Base-by-base conservation (phyloP, 2,888 invertebrate genomes). In the Drosophila colorata region DNA sequence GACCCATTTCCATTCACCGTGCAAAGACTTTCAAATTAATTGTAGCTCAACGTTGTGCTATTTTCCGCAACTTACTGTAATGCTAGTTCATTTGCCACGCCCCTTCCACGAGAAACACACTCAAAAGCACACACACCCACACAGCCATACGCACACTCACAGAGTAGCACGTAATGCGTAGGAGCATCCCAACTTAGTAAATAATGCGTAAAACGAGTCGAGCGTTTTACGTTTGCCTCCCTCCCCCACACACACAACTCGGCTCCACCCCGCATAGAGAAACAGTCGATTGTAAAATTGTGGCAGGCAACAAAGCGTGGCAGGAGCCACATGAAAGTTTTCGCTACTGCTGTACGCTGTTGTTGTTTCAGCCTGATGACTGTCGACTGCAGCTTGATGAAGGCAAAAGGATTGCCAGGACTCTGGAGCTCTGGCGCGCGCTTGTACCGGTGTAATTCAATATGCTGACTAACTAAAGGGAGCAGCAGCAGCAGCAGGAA, bases 151-250 rank as follows among this genome's bases (percentile, higher is more conserved):
- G 55, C 74, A 53, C 49, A 55, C 33, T 49, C 11, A 44, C 20
- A 41, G 35, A 35, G 31, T 56, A 43, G 46, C 59, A 63, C 78
- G 67, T 61, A 61, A 20, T 59, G 49, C 66, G 69, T 51, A 43
- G 41, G 53, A 80, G 85, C 81, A 71, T 79, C 81, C 76, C 73
- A 76, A 74, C 74, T 74, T 74, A 80, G 79, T 84, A 79, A 85
- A 87, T 85, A 85, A 87, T 84, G 87, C 85, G 85, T 85, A 87
- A 84, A 88, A 87, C 85, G 84, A 88, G 79, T 87, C 85, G 73
- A 87, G 81, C 87, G 87, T 80, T 84, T 80, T 85, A 85, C 86
- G 67, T 69, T 46, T 66, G 28, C 49, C 55, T 46, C 41, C 11
- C 11, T 16, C 23, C 28, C 1, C 9, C 14, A 8, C 47, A 37